Conservation (phyloP, 1,140 invertebrate genomes). For the Trachymyrmex septentrionalis region DNA sequence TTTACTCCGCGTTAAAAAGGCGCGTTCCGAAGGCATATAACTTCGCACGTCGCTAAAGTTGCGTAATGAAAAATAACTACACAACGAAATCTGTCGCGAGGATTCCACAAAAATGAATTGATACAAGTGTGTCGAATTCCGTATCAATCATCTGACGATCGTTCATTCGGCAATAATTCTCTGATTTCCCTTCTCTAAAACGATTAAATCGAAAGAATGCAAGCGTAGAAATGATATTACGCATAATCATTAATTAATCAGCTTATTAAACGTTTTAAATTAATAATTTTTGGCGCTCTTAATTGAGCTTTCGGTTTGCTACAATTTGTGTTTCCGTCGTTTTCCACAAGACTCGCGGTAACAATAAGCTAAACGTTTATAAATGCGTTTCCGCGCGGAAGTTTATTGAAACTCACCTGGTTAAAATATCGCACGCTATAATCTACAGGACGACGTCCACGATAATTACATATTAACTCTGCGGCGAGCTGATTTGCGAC, state of each 20-base stretch:
- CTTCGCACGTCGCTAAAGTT: background rate
- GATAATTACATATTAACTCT: constrained; percentile 32
- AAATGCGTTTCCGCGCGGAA: constrained; percentile 5
- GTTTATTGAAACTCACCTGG: constrained; percentile 36
- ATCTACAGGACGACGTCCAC: constrained; percentile 28
- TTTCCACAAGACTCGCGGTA: background rate
- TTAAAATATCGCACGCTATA: constrained; percentile 22
- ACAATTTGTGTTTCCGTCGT: background rate
- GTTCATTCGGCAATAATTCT: background rate
- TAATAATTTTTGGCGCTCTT: constrained; percentile 13
- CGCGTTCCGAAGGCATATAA: background rate
- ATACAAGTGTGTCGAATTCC: constrained; percentile 16
- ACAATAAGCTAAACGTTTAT: background rate
- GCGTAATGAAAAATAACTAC: constrained; percentile 8
- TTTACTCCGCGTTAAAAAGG: background rate
- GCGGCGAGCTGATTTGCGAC: constrained; percentile 1
- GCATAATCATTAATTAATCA: background rate
- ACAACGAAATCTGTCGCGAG: background rate
- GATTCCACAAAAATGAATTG: constrained; percentile 9
- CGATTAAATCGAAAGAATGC: background rate
- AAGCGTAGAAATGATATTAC: constrained; percentile 11
- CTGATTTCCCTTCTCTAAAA: background rate
- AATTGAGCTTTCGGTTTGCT: background rate
- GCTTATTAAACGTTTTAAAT: constrained; percentile 12
- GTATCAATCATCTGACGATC: background rate